Base-by-base conservation (phyloP, 2,888 invertebrate species). In the Halocaridina rubra region DNA sequence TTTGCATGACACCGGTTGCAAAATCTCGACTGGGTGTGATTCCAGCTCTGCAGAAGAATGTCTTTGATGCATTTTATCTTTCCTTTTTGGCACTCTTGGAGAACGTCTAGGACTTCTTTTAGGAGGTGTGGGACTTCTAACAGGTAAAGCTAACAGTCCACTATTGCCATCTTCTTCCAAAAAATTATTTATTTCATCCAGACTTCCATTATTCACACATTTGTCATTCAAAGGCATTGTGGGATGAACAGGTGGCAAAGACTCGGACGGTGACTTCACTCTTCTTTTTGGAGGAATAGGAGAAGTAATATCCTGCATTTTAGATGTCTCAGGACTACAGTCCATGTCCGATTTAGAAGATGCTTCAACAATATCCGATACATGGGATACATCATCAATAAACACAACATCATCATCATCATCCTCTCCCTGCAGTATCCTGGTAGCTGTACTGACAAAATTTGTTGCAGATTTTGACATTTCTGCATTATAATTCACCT, bases 51-150 rank as follows among this genome's bases (percentile, higher is more conserved):
- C 16, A 1, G 76, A 82, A 16, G 82, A 78, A 8, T 72, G 19
- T 19, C 72, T 59, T 2, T 71, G 19, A 16, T 61, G 77, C 39
- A 10, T 61, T 29, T 59, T 78, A 10, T 78, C 57, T 27, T 61
- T 84, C 27, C 30, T 27, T 39, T 72, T 78, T 16, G 82, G 77
- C 19, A 19, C 27, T 64, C 78, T 61, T 4, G 81, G 72, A 7
- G 86, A 61, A 22, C 61, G 72, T 24, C 75, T 59, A 4, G 86
- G 86, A 7, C 81, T 81, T 39, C 39, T 78, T 59, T 79, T 86
- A 19, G 86, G 86, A 13, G 86, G 86, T 19, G 86, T 86, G 10
- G 86, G 86, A 59, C 81, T 81, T 32, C 86, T 71, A 4, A 81
- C 16, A 39, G 86, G 86, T 30, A 86, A 67, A 27, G 71, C 78